phyloP scores from a whole-genome alignment of 2,888 invertebrate species.

The Drosophila demipolita region DNA sequence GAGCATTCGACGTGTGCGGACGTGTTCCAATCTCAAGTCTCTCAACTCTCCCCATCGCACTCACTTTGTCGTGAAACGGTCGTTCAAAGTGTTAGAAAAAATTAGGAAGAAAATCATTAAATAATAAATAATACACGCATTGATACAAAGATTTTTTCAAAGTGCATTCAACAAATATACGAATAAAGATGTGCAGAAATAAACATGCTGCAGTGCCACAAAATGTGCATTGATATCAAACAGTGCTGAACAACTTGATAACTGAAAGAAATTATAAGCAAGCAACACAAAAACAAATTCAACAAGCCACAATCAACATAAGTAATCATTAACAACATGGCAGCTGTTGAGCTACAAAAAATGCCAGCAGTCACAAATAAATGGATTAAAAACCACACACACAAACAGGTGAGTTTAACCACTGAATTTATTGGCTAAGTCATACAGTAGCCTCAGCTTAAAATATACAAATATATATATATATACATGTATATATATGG shows the following conservation, averaged over 20 bases:
- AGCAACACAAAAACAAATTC: background rate
- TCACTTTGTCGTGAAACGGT: slow-evolving; percentile 39
- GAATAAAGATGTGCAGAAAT: slow-evolving; percentile 43
- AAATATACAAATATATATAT: slow-evolving; percentile 16
- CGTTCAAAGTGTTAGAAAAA: slow-evolving; percentile 43
- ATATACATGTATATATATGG: slow-evolving; percentile 2
- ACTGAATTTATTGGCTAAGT: slow-evolving; percentile 52
- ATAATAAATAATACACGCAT: background rate
- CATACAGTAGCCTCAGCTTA: slow-evolving; percentile 47
- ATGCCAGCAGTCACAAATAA: slow-evolving; percentile 70
- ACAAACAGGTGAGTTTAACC: slow-evolving; percentile 71
- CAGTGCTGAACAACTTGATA: slow-evolving; percentile 40
- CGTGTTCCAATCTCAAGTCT: slow-evolving; percentile 58
- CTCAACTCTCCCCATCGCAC: slow-evolving; percentile 20
- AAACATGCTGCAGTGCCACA: slow-evolving; percentile 56
- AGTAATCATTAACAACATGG: slow-evolving; percentile 35
- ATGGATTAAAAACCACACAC: slow-evolving; percentile 68
- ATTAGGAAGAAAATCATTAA: slow-evolving; percentile 13
- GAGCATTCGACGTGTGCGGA: slow-evolving; percentile 84
- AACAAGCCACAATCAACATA: slow-evolving; percentile 20
- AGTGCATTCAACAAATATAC: slow-evolving; percentile 19
- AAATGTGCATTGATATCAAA: slow-evolving; percentile 58
- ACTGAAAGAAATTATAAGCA: slow-evolving; percentile 13
- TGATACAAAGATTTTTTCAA: slow-evolving; percentile 8
- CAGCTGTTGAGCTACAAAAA: slow-evolving; percentile 57